Evolutionary conservation across 2,797 vertebrate genomes (phyloP), one percentile per base, ranked within the genome.

Genomic region (Phataginus tricuspis): DNA sequence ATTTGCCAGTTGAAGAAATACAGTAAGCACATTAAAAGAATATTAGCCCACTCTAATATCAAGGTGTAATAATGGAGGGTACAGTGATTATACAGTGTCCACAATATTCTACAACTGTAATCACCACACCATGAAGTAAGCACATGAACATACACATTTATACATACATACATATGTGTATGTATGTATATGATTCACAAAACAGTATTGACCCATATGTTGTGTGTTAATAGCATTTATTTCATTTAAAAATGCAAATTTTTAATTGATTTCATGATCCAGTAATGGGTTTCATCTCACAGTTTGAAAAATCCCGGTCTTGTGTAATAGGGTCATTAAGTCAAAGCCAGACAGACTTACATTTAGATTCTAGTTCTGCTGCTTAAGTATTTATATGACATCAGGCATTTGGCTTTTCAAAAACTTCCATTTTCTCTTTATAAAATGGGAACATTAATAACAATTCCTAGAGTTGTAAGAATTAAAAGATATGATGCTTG

Each of bases 1-100:
- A 93, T 96, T 97, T 98, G 94, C 98, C 99, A 14, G 98, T 99
- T 57, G 99, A 99, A 98, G 99, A 99, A 96, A 97, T 97, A 55
- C 98, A 98, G 98, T 98, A 97, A 96, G 98, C 96, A 82, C n/a
- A 51, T 91, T 80, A 4, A 29, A 68, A 66, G 72, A 37, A 27
- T 29, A 11, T 11, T 9, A 71, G 23, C 19, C 61, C 15, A 42
- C 19, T 55, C 12, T 84, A 34, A 31, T 87, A 31, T 42, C 34
- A 68, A 59, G 25, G 63, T 59, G 45, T 37, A 23, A 27, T 77
- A 5, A 66, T 39, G 29, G 71, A 57, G 14, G 57, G 23, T 29
- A 31, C 5, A 39, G 16, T 39, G n/a, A n/a, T 53, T 45, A 3
- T 51, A 63, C 18, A 59, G 8, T 86, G 37, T 96, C 25, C 7